A percentile compares a stretch with the other conserved stretches of the same genome.
Evolutionary conservation across 2,797 vertebrate genomes (phyloP).

Genomic region (Lepilemur ruficaudatus): DNA sequence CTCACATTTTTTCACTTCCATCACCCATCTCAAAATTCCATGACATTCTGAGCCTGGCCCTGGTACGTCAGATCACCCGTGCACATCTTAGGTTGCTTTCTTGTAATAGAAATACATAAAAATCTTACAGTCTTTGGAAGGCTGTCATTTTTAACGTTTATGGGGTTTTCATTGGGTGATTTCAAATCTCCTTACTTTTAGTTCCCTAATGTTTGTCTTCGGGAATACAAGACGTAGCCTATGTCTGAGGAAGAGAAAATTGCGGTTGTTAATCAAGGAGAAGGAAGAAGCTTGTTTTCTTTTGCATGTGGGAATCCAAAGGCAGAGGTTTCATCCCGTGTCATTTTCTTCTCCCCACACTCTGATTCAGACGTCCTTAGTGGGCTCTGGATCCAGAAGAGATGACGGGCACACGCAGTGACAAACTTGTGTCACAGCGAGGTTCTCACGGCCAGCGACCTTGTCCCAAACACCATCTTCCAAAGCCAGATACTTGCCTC

Average conservation of each 20-base stretch:
- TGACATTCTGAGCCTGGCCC: slow-evolving; percentile 17
- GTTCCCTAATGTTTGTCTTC: background rate
- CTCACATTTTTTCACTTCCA: background rate
- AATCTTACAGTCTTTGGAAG: background rate
- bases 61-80: slow-evolving; percentile 22
- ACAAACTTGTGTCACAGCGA: background rate
- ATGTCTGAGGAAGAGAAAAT: background rate
- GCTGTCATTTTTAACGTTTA: background rate
- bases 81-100: slow-evolving; percentile 43
- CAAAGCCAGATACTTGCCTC: accelerated
- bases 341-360: background rate
- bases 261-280: background rate
- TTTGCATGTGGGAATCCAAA: background rate
- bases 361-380: background rate
- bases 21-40: background rate
- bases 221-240: background rate
- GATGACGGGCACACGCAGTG: background rate
- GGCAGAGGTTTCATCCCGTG: background rate
- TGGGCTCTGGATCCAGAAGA: background rate
- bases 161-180: slow-evolving; percentile 30
- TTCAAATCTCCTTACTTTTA: background rate
- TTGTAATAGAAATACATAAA: background rate
- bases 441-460: too few species aligned
- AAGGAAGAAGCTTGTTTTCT: background rate
- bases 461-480: background rate